Conservation (phyloP, 2,797 vertebrate genomes). For the Molossus molossus region DNA sequence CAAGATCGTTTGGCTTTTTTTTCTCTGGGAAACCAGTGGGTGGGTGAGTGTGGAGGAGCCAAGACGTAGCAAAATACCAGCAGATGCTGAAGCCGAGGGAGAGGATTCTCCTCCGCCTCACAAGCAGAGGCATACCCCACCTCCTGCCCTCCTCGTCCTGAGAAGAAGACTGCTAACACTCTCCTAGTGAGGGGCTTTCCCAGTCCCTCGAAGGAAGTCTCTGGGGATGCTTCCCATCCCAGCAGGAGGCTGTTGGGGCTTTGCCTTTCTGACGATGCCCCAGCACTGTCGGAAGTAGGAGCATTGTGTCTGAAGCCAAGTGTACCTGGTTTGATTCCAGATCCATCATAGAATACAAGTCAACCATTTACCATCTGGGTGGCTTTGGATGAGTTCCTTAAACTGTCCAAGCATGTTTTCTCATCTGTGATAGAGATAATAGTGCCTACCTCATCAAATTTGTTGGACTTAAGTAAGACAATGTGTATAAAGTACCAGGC, state of each 20-base stretch:
- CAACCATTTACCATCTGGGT: not conserved
- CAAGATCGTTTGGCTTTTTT: slow-evolving; percentile 82
- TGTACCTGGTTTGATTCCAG: slow-evolving; percentile 26
- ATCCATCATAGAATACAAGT: not conserved
- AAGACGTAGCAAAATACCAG: slow-evolving; percentile 82
- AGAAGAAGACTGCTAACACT: not conserved
- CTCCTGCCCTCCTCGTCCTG: not conserved
- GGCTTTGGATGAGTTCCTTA: slow-evolving; percentile 17
- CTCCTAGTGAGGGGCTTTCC: not conserved
- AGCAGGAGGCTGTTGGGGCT: not conserved
- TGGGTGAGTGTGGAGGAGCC: slow-evolving; percentile 76
- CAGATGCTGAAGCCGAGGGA: slow-evolving; percentile 69
- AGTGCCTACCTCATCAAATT: slow-evolving; percentile 29
- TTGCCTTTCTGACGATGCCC: slow-evolving; percentile 16
- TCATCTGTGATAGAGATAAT: not conserved
- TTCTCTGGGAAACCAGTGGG: slow-evolving; percentile 86
- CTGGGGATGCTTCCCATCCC: not conserved
- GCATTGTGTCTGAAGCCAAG: not conserved
- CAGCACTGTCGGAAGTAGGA: not conserved
- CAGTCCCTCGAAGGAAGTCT: not conserved
- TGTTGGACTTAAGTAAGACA: slow-evolving; percentile 50
- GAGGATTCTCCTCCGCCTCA: slow-evolving; percentile 32
- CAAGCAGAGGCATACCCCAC: not conserved
- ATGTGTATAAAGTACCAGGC: not conserved
- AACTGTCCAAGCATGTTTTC: slow-evolving; percentile 22